Conservation (phyloP, 2,797 vertebrate species). For the Lutjanus campechanus region DNA sequence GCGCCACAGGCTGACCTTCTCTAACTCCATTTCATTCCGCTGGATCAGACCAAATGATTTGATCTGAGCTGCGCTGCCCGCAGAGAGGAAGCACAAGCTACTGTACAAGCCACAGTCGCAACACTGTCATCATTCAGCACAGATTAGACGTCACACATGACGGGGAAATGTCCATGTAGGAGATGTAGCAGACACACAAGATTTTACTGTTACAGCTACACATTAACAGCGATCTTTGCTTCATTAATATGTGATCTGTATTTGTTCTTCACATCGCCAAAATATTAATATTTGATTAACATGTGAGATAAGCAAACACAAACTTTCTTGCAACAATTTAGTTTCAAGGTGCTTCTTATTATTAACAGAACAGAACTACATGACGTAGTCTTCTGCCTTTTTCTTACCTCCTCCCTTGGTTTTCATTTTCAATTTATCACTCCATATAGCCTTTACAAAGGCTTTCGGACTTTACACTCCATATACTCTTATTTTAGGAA, state of each 20-base stretch:
- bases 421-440: not conserved
- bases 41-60: conserved; percentile 72
- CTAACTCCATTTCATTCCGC: conserved; percentile 72
- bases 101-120: conserved; percentile 12
- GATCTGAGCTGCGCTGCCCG: conserved; percentile 44
- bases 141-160: conserved; percentile 19
- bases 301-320: not conserved
- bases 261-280: not conserved
- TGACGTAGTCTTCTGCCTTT: not conserved
- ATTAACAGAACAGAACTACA: too few species aligned
- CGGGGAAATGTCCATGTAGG: not conserved
- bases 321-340: not conserved
- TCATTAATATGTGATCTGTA: not conserved
- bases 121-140: conserved; percentile 33
- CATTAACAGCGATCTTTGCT: conserved; percentile 13
- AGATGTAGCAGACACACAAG: not conserved
- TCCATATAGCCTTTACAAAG: not conserved
- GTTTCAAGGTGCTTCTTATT: not conserved
- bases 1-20: conserved; percentile 68
- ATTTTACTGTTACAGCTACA: not conserved
- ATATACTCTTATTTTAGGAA: not conserved
- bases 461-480: not conserved
- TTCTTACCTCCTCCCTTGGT: not conserved
- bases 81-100: conserved; percentile 27
- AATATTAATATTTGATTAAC: not conserved